A percentile compares a stretch with the other conserved stretches of the same genome.
phyloP scores from a whole-genome alignment of 2,797 vertebrate species.

The Tympanoctomys barrerae region DNA sequence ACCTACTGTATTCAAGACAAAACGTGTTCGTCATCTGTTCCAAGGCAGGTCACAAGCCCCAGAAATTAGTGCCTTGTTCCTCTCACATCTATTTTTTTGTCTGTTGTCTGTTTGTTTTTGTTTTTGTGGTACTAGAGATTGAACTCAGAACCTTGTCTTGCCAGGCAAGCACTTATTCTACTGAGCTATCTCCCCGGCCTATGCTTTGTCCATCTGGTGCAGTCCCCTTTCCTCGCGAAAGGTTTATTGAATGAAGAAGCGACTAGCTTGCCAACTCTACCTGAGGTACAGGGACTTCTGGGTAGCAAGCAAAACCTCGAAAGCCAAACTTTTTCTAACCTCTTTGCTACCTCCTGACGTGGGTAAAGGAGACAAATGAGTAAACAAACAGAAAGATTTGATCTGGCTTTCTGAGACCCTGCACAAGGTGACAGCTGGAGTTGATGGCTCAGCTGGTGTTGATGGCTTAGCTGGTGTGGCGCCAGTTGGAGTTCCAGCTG shows the following conservation, averaged over 20 bases:
- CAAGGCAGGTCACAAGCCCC: neutral
- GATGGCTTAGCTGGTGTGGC: slow-evolving; percentile 58
- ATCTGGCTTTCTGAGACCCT: slow-evolving; percentile 72
- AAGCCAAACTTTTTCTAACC: slow-evolving; percentile 35
- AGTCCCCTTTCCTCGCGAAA: neutral
- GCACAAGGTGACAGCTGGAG: slow-evolving; percentile 65
- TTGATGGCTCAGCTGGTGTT: slow-evolving; percentile 61
- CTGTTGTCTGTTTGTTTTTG: too few species aligned
- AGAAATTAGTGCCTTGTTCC: neutral
- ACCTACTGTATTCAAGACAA: neutral
- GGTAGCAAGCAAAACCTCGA: neutral
- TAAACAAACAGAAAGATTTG: slow-evolving; percentile 62
- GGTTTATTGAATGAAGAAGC: slow-evolving; percentile 57
- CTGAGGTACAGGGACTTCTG: neutral
- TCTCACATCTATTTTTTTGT: neutral
- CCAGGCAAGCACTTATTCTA: too few species aligned
- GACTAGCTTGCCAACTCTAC: neutral
- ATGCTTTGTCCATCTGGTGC: neutral
- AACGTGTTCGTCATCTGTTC: neutral
- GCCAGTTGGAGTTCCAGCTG: neutral
- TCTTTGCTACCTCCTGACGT: slow-evolving; percentile 25
- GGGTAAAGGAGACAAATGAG: slow-evolving; percentile 50
- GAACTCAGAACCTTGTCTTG: too few species aligned
- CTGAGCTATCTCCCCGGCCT: too few species aligned
- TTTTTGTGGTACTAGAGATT: too few species aligned